Base-by-base conservation (phyloP, 2,888 invertebrate species). In the Polylopha cassiicola region DNA sequence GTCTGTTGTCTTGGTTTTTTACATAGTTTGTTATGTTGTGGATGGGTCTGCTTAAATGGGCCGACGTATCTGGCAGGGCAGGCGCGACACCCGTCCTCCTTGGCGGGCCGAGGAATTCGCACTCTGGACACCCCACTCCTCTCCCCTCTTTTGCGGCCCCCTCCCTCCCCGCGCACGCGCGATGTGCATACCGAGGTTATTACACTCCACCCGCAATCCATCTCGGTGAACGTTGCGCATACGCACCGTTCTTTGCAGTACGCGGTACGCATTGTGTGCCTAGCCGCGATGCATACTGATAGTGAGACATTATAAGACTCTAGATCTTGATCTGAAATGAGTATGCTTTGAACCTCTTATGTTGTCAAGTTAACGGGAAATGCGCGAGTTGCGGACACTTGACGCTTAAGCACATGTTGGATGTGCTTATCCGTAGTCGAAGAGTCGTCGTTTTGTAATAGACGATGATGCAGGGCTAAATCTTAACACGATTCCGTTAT, bases 101-200 rank as follows among this genome's bases (percentile, higher is more conserved):
- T 63, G 66, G 62, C 59, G 52, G 50, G 53, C 51, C 42, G 51
- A 58, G 65, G 70, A 71, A 72, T 73, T 70, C 54, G 61, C 61
- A 58, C 54, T 53, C 47, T 37, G 43, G 39, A 39, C 47, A 48
- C 48, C 47, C 34, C 30, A 22, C 34, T 11, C 27, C 13, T 22
- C 20, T 28, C 18, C 23, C 3, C 31, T 44, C 29, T 28, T 5
- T 37, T 11, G 33, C 38, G 43, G 27, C 39, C 34, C 38, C 43
- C 28, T 37, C 48, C 37, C 39, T 28, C 39, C 41, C 47, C 47
- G 36, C 56, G 55, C 61, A 56, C 58, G 58, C 61, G 61, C 61
- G 55, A 50, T 50, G 48, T 50, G 61, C 59, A 57, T 51, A 55
- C 56, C 47, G 73, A 70, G 80, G 79, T 79, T 77, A 77, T 72